Evolutionary conservation across 2,113 vertebrate genomes (phyloP).

Genomic region (Alexandromys fortis): DNA sequence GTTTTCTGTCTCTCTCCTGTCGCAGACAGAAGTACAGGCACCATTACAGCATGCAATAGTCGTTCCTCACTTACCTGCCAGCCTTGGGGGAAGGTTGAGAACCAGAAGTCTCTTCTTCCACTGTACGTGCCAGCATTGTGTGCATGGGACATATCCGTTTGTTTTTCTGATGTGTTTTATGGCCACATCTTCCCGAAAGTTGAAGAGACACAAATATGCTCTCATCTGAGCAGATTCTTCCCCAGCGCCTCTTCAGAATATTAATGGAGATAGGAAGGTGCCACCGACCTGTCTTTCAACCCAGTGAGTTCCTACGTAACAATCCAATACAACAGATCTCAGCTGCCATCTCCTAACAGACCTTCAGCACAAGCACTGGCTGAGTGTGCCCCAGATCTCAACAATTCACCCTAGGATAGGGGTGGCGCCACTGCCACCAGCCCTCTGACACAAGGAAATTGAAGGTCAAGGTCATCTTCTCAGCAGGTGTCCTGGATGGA

Average conservation of each 20-base stretch:
- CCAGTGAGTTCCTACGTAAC: not conserved
- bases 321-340: not conserved
- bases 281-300: not conserved
- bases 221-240: not conserved
- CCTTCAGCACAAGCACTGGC: not conserved
- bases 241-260: not conserved
- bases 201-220: not conserved
- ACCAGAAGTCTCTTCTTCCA: not conserved
- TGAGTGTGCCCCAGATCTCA: not conserved
- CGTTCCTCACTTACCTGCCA: not conserved
- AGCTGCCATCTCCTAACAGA: not conserved
- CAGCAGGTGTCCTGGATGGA: not conserved
- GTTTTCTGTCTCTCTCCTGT: not conserved
- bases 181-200: not conserved
- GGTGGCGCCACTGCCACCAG: no score
- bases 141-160: not conserved
- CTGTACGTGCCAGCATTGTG: constrained; percentile 1
- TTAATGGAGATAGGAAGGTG: not conserved
- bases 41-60: not conserved
- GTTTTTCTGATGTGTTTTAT: constrained; percentile 19
- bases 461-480: not conserved
- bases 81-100: not conserved
- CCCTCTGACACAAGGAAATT: not conserved
- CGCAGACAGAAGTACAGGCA: not conserved
- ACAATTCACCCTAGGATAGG: not conserved